phyloP scores from a whole-genome alignment of 2,113 vertebrate species.

The Mesoclemmys tuberculata region DNA sequence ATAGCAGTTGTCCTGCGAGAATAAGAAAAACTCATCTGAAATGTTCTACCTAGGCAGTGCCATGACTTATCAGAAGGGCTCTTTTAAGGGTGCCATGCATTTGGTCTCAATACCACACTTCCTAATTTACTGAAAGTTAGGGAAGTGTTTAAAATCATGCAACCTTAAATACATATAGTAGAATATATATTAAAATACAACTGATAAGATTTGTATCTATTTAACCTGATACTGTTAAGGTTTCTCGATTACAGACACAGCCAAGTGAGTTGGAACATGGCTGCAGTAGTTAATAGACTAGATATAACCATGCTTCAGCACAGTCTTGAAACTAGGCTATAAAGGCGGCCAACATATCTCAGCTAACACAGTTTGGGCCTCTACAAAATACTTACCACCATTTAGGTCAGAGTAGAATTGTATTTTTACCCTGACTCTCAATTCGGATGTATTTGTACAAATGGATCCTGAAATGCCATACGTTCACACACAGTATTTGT shows the following conservation, averaged over 20 bases:
- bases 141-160: not conserved
- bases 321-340: not conserved
- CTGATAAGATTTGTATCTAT: not conserved
- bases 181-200: not conserved
- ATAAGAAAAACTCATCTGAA: not conserved
- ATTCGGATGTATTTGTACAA: not conserved
- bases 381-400: not conserved
- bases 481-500: not conserved
- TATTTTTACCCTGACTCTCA: not conserved
- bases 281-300: conserved; percentile 8
- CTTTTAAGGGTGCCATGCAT: not conserved
- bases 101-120: not conserved
- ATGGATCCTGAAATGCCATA: not conserved
- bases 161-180: no score
- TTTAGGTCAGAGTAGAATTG: not conserved
- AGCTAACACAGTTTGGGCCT: not conserved
- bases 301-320: not conserved
- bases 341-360: not conserved
- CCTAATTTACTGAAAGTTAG: not conserved
- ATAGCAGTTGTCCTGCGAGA: not conserved
- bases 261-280: conserved; percentile 28
- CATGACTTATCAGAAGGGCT: not conserved
- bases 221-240: not conserved
- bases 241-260: not conserved
- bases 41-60: not conserved